Evolutionary conservation across 1,140 invertebrate species (phyloP), one percentile per base, ranked within the genome.

Genomic region (Papilio dardanus): DNA sequence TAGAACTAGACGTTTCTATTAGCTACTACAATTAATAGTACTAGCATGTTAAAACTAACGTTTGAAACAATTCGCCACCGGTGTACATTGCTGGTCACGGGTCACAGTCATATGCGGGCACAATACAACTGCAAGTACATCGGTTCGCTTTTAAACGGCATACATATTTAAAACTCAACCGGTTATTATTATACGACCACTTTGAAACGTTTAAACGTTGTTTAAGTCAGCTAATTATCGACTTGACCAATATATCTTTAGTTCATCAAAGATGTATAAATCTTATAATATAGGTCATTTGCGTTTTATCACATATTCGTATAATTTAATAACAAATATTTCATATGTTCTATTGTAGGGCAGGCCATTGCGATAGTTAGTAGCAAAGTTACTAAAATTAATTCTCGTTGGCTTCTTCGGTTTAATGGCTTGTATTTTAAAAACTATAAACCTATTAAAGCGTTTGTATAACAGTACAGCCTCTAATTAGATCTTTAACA

Each of bases 151-250:
- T 80, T 80, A 77, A 76, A 74, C 65, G 40, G 42, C 31, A 46
- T 73, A 76, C n/a, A n/a, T n/a, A n/a, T n/a, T 76, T 78, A 77
- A 71, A 79, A 79, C 76, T 77, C 77, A 76, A 76, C 74, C 71
- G 77, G 75, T 76, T 74, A 42, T 69, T 75, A 74, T 69, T 71
- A 54, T 24, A 42, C 54, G 14, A 35, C 65, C 33, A 76, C 67
- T 50, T 76, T 50, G 31, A 2, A 19, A 30, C 46, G 42, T 74
- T 40, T 33, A 69, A 73, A 28, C 68, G 65, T 68, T 65, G 14
- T 68, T 50, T 21, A 40, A 62, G 8, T 28, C 54, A 62, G 54
- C 54, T 62, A 50, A 50, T 14, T 66, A 40, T 75, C n/a, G 37
- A 75, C 19, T 33, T 42, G 74, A 30, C 67, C 50, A 68, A 68